Evolutionary conservation across 2,888 invertebrate genomes (phyloP).

Genomic region (Protodeltote pygarga): DNA sequence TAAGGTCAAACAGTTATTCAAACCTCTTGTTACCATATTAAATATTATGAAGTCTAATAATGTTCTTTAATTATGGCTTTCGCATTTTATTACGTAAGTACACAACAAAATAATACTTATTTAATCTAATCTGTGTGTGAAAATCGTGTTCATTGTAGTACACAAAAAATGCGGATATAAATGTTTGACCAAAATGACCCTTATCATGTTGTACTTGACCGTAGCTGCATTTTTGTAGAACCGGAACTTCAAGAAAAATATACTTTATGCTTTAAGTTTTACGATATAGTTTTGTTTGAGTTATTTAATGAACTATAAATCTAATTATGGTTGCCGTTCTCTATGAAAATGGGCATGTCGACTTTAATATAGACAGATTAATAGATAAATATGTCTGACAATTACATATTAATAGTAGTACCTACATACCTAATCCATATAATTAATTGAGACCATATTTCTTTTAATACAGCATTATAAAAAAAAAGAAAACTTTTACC

Average conservation of each 20-base stretch:
- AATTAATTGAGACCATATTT: too few species aligned
- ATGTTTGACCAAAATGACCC: slow-evolving; percentile 16
- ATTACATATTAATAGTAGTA: too few species aligned
- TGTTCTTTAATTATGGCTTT: too few species aligned
- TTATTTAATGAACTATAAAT: not conserved
- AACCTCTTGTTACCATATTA: too few species aligned
- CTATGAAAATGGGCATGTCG: not conserved
- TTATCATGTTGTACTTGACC: slow-evolving; percentile 18
- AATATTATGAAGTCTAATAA: too few species aligned
- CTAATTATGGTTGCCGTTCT: slow-evolving; percentile 5
- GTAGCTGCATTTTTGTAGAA: not conserved
- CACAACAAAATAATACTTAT: not conserved
- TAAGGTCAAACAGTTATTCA: too few species aligned
- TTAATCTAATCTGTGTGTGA: not conserved
- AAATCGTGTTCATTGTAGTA: not conserved
- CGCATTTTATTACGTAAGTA: too few species aligned
- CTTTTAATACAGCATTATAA: too few species aligned
- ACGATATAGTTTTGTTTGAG: not conserved
- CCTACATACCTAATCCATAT: too few species aligned
- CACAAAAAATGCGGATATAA: slow-evolving; percentile 38
- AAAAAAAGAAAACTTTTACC: too few species aligned
- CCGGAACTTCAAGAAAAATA: not conserved
- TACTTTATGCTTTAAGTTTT: not conserved
- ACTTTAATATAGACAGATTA: too few species aligned
- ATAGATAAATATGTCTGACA: slow-evolving; percentile 1